Evolutionary conservation across 2,113 vertebrate genomes (phyloP).

Genomic region (Struthio camelus): DNA sequence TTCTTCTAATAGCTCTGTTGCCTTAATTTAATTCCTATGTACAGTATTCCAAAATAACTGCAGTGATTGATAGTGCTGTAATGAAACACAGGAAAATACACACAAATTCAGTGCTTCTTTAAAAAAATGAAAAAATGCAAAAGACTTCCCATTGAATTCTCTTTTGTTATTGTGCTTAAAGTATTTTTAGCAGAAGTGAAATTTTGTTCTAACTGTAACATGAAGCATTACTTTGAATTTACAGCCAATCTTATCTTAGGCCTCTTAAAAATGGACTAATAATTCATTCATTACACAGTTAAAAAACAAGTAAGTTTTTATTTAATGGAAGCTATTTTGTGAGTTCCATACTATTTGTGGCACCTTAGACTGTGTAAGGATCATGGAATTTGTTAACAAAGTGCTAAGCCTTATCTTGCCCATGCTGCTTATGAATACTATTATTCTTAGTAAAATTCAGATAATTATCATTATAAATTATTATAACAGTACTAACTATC

Average conservation of each 20-base stretch:
- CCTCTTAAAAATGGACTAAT: not conserved
- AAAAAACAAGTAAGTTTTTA: not conserved
- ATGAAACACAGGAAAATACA: conserved; percentile 62
- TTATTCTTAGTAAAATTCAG: not conserved
- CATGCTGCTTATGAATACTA: not conserved
- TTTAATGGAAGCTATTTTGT: not conserved
- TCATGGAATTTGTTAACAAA: not conserved
- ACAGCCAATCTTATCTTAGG: not conserved
- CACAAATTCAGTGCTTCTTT: conserved; percentile 44
- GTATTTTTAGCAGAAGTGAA: not conserved
- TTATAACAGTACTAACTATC: not conserved
- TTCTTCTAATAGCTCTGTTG: conserved; percentile 50
- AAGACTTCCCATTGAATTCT: conserved; percentile 39
- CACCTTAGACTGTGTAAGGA: not conserved
- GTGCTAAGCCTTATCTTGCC: not conserved
- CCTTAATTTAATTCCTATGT: conserved; percentile 71
- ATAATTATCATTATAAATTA: not conserved
- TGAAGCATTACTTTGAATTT: not conserved
- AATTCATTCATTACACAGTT: not conserved
- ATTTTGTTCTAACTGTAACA: not conserved
- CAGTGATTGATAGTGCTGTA: conserved; percentile 59
- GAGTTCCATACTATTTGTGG: not conserved
- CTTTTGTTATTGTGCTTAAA: conserved; percentile 37
- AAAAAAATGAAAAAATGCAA: conserved; percentile 65
- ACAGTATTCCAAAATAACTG: conserved; percentile 60